These are phyloP conservation scores for Halesus radiatus DNA, from an alignment of 1,140 invertebrate species.

Conservation along the genomic window DNA sequence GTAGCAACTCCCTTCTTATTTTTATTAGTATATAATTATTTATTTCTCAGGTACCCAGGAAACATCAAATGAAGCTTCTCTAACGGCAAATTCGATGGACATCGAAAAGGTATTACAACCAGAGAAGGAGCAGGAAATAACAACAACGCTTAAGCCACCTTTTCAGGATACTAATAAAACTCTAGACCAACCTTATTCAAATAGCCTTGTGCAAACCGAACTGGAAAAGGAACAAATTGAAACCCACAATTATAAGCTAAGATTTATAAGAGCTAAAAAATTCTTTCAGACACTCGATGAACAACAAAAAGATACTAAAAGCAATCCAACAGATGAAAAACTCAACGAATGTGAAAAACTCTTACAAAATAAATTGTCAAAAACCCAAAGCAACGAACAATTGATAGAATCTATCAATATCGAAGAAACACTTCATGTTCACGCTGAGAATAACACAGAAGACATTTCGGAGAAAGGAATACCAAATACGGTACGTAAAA, in stretches of 20 bases:
- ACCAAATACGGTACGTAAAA: conserved; percentile 22
- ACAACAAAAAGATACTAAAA: conserved; percentile 57
- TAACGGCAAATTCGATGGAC: conserved; percentile 7
- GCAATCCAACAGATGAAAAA: conserved; percentile 59
- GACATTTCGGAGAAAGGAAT: not conserved
- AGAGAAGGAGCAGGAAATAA: too few species aligned
- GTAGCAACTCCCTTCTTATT: too few species aligned
- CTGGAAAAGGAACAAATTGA: conserved; percentile 27
- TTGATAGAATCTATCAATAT: not conserved
- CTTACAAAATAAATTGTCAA: conserved; percentile 49
- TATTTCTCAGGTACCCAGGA: conserved; percentile 31
- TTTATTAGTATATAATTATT: too few species aligned
- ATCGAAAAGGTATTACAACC: not conserved
- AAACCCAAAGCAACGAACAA: conserved; percentile 10
- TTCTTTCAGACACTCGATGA: conserved; percentile 68
- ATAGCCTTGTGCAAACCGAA: not conserved
- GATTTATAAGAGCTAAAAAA: conserved; percentile 66
- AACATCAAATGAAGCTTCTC: conserved; percentile 3
- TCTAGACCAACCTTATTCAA: not conserved
- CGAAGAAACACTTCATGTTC: not conserved
- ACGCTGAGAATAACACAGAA: conserved; percentile 4
- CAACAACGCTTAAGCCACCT: too few species aligned
- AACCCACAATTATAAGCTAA: conserved; percentile 63
- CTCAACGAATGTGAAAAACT: conserved; percentile 64
- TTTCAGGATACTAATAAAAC: too few species aligned